Evolutionary conservation across 2,113 vertebrate genomes (phyloP).

Genomic region (Tachuris rubrigastra): DNA sequence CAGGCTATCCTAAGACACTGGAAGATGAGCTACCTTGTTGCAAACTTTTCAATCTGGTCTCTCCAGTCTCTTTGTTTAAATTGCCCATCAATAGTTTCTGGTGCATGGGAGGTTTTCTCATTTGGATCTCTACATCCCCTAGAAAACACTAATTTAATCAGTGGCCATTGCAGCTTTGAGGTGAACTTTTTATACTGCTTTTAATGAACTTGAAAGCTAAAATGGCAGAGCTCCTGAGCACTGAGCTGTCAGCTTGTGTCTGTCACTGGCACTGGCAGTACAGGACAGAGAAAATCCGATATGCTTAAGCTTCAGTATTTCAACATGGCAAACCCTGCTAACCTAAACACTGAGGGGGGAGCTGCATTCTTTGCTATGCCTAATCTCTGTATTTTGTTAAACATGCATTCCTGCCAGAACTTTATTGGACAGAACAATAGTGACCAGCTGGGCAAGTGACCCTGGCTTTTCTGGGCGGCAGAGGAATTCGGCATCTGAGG

Average conservation of each 20-base stretch:
- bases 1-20: not conserved
- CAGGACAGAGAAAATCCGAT: conserved; percentile 35
- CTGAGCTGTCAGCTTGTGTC: conserved; percentile 52
- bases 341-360: conserved; percentile 50
- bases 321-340: conserved; percentile 49
- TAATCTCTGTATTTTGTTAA: conserved; percentile 71
- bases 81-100: not conserved
- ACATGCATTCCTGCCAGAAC: conserved; percentile 57
- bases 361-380: conserved; percentile 52
- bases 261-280: conserved; percentile 39
- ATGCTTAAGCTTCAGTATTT: conserved; percentile 44
- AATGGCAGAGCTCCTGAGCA: not conserved
- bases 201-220: conserved; percentile 11
- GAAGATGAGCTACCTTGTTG: not conserved
- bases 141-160: conserved; percentile 19
- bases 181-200: not conserved
- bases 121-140: not conserved
- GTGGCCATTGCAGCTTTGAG: not conserved
- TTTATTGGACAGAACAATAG: conserved; percentile 55
- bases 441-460: conserved; percentile 65
- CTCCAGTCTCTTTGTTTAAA: not conserved
- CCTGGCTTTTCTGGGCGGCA: conserved; percentile 46
- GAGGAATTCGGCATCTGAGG: conserved; percentile 45
- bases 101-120: not conserved
- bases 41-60: not conserved